Percentiles rank a stretch among this genome's conserved stretches.
These are phyloP conservation scores for Lycia hirtaria DNA, from an alignment of 2,888 invertebrate species.

Conservation along the genomic window DNA sequence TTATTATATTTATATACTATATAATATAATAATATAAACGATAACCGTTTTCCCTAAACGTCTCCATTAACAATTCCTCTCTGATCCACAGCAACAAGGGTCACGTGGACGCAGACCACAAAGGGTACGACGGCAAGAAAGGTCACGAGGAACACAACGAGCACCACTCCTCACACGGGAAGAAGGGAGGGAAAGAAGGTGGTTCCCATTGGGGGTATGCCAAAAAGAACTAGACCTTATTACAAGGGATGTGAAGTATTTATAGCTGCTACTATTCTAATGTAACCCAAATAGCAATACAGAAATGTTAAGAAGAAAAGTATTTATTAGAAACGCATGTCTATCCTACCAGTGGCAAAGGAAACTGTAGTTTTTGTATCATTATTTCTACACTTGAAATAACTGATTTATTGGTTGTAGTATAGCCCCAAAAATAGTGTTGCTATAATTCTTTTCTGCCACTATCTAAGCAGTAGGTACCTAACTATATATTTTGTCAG, in stretches of 20 bases:
- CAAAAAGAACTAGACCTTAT: slow-evolving; percentile 62
- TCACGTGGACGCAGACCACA: slow-evolving; percentile 87
- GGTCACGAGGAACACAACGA: slow-evolving; percentile 88
- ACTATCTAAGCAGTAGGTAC: neutral
- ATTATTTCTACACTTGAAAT: too few species aligned
- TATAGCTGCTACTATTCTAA: neutral
- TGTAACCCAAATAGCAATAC: neutral
- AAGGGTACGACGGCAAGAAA: slow-evolving; percentile 86
- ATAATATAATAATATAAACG: neutral
- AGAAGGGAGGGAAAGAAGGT: slow-evolving; percentile 85
- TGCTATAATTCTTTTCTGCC: neutral
- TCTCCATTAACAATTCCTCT: neutral
- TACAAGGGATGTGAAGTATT: neutral
- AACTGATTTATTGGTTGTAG: too few species aligned
- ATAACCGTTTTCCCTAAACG: neutral
- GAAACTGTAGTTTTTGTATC: too few species aligned
- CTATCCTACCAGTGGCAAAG: too few species aligned
- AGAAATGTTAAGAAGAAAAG: too few species aligned
- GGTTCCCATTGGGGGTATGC: slow-evolving; percentile 80
- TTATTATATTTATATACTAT: too few species aligned
- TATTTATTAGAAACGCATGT: too few species aligned
- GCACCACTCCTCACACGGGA: slow-evolving; percentile 85
- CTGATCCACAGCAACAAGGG: slow-evolving; percentile 83
- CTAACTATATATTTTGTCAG: too few species aligned
- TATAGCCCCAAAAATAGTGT: too few species aligned